Percentiles rank a stretch among this genome's conserved stretches.
phyloP scores from a whole-genome alignment of 2,113 vertebrate genomes.

The Cranoglanis bouderius region DNA sequence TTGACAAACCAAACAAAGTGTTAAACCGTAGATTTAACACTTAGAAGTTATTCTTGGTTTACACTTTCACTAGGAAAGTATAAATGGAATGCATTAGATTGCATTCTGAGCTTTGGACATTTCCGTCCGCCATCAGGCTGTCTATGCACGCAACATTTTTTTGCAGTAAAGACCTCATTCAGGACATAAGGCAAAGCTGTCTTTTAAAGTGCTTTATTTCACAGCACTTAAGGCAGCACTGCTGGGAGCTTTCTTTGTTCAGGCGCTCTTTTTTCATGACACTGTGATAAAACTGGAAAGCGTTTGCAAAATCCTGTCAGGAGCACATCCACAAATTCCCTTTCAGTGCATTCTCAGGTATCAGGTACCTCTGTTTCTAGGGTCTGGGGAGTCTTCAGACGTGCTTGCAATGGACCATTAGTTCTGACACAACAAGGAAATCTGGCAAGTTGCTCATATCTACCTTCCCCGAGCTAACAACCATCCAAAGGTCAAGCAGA shows the following conservation, averaged over 20 bases:
- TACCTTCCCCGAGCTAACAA: background rate
- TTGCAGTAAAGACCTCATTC: background rate
- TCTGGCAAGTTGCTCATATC: slow-evolving; percentile 2
- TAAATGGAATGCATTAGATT: background rate
- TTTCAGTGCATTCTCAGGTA: background rate
- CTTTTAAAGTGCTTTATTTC: background rate
- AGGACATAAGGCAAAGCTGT: background rate
- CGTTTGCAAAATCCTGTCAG: background rate
- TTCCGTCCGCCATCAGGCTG: background rate
- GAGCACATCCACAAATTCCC: background rate
- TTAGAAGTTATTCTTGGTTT: background rate
- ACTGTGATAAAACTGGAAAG: background rate
- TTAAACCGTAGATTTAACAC: background rate
- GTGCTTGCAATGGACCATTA: background rate
- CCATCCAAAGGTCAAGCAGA: background rate
- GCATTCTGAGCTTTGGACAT: background rate
- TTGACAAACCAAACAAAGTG: background rate
- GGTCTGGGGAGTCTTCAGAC: background rate
- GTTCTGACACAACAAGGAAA: slow-evolving; percentile 7
- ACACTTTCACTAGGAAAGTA: background rate
- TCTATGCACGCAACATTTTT: background rate
- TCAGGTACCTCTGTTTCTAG: background rate
- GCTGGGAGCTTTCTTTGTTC: background rate
- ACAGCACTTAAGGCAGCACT: background rate
- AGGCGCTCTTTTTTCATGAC: background rate